These are phyloP conservation scores for Parnassius smintheus DNA, from an alignment of 2,888 invertebrate genomes.

Conservation along the genomic window DNA sequence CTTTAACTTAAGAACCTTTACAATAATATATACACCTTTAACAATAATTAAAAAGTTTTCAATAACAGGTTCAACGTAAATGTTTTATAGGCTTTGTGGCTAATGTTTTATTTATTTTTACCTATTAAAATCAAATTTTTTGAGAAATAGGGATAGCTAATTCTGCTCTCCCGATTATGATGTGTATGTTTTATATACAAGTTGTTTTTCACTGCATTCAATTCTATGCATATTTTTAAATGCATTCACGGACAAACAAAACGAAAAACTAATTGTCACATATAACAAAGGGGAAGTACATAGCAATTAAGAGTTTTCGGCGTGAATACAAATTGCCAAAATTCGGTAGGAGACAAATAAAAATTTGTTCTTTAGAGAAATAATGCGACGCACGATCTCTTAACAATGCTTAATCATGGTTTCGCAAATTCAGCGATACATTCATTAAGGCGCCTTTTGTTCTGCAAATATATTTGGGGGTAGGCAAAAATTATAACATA, in stretches of 20 bases:
- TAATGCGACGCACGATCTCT: conserved; percentile 38
- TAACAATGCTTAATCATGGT: conserved; percentile 78
- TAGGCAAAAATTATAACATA: conserved; percentile 80
- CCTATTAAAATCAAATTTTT: too few relatives aligned
- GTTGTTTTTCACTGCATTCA: too few relatives aligned
- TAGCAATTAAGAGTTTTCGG: conserved; percentile 4
- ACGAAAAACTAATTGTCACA: conserved; percentile 1
- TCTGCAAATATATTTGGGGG: conserved; percentile 71
- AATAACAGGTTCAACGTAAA: too few relatives aligned
- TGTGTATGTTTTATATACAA: too few relatives aligned
- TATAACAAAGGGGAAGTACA: conserved; percentile 13
- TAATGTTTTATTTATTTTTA: too few relatives aligned
- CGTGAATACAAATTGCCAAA: conserved; percentile 16
- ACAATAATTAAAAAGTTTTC: too few relatives aligned
- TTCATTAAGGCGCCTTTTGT: conserved; percentile 77
- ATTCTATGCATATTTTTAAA: neutral
- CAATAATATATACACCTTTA: too few relatives aligned
- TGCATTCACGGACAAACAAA: neutral
- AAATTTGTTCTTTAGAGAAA: conserved; percentile 30
- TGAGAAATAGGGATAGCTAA: too few relatives aligned
- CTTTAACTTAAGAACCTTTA: too few relatives aligned
- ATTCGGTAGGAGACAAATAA: conserved; percentile 30
- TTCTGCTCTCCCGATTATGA: too few relatives aligned
- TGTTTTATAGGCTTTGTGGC: too few relatives aligned
- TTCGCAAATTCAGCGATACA: conserved; percentile 74